Base-by-base conservation (phyloP, 2,888 invertebrate genomes). In the Drosophila lutescens region DNA sequence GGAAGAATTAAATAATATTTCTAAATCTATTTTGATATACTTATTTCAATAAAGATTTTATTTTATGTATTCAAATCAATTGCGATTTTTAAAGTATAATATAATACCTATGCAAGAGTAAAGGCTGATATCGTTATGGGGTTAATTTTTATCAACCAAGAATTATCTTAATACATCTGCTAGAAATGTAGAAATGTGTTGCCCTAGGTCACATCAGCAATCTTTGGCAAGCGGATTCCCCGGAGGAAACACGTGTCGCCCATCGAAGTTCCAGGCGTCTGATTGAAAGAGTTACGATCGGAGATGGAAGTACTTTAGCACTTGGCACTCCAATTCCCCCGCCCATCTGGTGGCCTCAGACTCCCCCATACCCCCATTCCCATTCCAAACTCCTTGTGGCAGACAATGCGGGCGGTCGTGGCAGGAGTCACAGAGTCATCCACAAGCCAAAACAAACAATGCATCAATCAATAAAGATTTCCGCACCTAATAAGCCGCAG, bases 401-500 rank as follows among this genome's bases (percentile, higher is more conserved):
- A 36, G 26, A 34, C 72, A 41, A 71, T 83, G 86, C 86, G 86
- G 86, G 82, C 77, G 75, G 65, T 61, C 76, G 34, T 43, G 47
- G 72, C 43, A 61, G 51, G 66, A 66, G 66, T 36, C 66, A 15
- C 54, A 17, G 66, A 66, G 66, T 54, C 62, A 49, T 70, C 63
- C 67, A 20, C 76, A 73, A 72, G 82, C 71, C 82, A 80, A 65
- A 88, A 74, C 87, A 83, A 89, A 86, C 85, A 86, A 85, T 72
- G 82, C 81, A 88, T 83, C 85, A 85, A 89, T 88, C 89, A 86
- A 88, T 88, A 88, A 88, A 88, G 89, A 88, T 89, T 89, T 88
- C 89, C 86, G 81, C 89, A 89, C 88, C 88, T 88, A 83, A 88
- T 85, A 85, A 83, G 88, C 84, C 79, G 67, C 82, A 71, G 80